These are phyloP conservation scores for Drosophila leontia DNA, from an alignment of 1,140 invertebrate genomes.

Conservation along the genomic window DNA sequence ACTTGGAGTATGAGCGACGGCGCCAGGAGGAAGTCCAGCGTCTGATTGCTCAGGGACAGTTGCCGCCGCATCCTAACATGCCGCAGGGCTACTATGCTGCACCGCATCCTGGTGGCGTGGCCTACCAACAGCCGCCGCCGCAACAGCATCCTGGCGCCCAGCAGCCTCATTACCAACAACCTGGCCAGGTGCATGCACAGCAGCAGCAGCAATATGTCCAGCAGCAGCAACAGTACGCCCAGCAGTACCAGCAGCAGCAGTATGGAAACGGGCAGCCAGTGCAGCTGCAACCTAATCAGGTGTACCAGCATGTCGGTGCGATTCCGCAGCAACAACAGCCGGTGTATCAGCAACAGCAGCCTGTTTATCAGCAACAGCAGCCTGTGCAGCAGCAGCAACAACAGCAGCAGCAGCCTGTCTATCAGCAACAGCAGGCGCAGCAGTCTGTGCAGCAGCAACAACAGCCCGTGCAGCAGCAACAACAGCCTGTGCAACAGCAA, in stretches of 20 bases:
- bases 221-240: slow-evolving; percentile 76
- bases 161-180: slow-evolving; percentile 71
- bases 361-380: slow-evolving; percentile 40
- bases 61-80: slow-evolving; percentile 80
- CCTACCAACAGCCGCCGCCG: slow-evolving; percentile 52
- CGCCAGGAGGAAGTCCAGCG: slow-evolving; percentile 88
- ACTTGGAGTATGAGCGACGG: slow-evolving; percentile 89
- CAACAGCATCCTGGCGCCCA: slow-evolving; percentile 19
- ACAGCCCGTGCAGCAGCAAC: slow-evolving; percentile 47
- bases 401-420: slow-evolving; percentile 30
- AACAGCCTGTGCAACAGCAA: slow-evolving; percentile 45
- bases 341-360: slow-evolving; percentile 42
- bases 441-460: slow-evolving; percentile 29
- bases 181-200: slow-evolving; percentile 72
- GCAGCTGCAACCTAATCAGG: slow-evolving; percentile 54
- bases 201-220: slow-evolving; percentile 82
- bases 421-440: slow-evolving; percentile 17
- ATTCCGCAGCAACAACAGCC: slow-evolving; percentile 46
- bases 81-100: slow-evolving; percentile 80
- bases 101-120: slow-evolving; percentile 44
- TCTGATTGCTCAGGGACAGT: slow-evolving; percentile 87
- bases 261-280: slow-evolving; percentile 65
- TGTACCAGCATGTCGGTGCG: slow-evolving; percentile 68
- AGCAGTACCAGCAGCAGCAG: slow-evolving; percentile 73
- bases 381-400: slow-evolving; percentile 31